Evolutionary conservation across 1,140 invertebrate genomes (phyloP).

Genomic region (Gerris buenoi): DNA sequence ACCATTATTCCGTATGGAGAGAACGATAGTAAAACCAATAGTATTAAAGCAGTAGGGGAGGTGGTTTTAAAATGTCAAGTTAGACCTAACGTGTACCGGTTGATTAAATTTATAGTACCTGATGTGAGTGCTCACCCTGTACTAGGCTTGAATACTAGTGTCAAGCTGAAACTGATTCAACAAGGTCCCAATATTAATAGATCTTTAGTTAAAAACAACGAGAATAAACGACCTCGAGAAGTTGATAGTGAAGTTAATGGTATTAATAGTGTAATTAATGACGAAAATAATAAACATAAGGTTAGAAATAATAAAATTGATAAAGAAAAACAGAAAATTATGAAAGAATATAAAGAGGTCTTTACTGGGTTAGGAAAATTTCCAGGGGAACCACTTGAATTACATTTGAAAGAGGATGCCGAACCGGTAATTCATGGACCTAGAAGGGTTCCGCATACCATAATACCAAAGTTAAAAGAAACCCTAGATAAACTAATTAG

Average conservation of each 20-base stretch:
- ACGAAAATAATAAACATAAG: background rate
- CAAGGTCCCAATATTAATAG: background rate
- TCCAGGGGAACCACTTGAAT: background rate
- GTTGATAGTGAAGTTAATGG: background rate
- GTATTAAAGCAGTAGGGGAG: background rate
- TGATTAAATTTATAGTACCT: background rate
- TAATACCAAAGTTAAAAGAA: background rate
- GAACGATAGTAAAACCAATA: background rate
- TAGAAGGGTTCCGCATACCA: background rate
- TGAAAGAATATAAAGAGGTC: background rate
- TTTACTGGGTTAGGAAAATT: background rate
- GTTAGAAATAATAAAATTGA: background rate
- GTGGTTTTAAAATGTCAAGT: background rate
- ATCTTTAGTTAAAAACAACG: background rate
- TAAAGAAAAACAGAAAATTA: background rate
- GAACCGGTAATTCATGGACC: background rate
- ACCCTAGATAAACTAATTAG: background rate
- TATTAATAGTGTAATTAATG: background rate
- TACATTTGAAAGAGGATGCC: background rate
- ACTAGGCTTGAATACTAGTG: background rate
- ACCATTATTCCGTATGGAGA: background rate
- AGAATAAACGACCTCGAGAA: background rate
- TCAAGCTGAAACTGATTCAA: background rate
- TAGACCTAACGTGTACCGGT: background rate
- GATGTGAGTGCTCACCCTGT: background rate